A percentile compares a stretch with the other conserved stretches of the same genome.
Evolutionary conservation across 2,113 vertebrate species (phyloP).

Genomic region (Ameiurus melas): DNA sequence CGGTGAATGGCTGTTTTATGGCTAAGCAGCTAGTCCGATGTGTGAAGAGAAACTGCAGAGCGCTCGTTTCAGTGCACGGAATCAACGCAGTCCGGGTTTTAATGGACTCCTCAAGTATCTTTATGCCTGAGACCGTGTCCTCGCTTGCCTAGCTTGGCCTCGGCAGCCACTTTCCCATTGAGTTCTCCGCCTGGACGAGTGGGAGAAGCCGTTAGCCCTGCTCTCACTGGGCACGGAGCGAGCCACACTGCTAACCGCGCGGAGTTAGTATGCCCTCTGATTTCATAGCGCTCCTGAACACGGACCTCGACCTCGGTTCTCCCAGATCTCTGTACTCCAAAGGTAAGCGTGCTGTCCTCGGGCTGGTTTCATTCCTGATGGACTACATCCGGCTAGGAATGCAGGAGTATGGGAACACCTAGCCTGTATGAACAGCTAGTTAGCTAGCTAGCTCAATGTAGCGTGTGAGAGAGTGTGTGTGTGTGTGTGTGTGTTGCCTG

Average conservation of each 20-base stretch:
- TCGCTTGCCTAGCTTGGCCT: neutral
- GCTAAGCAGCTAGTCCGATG: slow-evolving; percentile 48
- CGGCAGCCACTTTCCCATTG: neutral
- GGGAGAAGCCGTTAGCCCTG: slow-evolving; percentile 71
- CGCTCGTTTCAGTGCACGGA: neutral
- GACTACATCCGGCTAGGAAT: neutral
- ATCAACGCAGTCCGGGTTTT: neutral
- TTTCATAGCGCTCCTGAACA: slow-evolving; percentile 93
- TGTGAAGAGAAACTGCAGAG: slow-evolving; percentile 20
- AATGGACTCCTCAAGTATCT: neutral
- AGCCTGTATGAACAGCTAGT: neutral
- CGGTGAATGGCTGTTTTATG: slow-evolving; percentile 48
- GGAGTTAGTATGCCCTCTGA: slow-evolving; percentile 90
- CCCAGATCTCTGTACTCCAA: slow-evolving; percentile 92
- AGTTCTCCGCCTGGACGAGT: slow-evolving; percentile 48
- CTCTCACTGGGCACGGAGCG: slow-evolving; percentile 72
- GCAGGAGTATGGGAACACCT: neutral
- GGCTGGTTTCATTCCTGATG: neutral
- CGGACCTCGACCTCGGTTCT: slow-evolving; percentile 92
- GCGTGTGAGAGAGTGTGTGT: neutral
- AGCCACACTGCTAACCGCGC: slow-evolving; percentile 29
- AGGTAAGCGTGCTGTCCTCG: slow-evolving; percentile 76
- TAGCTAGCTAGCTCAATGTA: neutral
- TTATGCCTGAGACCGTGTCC: neutral
- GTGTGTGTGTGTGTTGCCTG: neutral